These are phyloP conservation scores for Montifringilla adamsi DNA, from an alignment of 2,113 vertebrate species.

Conservation along the genomic window DNA sequence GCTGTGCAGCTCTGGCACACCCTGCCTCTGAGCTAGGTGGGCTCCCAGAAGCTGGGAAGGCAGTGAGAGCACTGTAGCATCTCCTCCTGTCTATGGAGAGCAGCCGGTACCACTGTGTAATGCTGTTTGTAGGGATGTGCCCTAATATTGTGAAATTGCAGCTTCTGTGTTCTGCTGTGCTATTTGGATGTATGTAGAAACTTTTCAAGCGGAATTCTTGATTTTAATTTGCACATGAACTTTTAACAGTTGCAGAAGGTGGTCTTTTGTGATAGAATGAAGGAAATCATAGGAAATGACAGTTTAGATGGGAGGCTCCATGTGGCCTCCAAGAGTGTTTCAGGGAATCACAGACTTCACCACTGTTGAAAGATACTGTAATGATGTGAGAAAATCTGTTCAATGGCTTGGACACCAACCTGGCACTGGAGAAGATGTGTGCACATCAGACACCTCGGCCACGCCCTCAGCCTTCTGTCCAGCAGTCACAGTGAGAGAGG, in stretches of 20 bases:
- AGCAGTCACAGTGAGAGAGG: neutral
- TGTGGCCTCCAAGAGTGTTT: neutral
- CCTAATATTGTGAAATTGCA: neutral
- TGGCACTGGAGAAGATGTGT: neutral
- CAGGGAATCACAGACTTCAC: neutral
- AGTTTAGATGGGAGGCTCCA: neutral
- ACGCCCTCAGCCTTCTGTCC: neutral
- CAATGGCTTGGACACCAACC: neutral
- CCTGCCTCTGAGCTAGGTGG: neutral
- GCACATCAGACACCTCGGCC: neutral
- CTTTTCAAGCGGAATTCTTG: neutral
- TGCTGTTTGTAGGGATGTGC: neutral
- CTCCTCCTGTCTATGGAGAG: neutral
- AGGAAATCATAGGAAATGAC: neutral
- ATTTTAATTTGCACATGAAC: neutral
- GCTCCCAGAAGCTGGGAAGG: neutral
- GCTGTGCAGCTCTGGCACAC: neutral
- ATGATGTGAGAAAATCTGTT: neutral
- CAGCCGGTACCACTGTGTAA: fast-evolving
- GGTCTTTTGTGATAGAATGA: neutral
- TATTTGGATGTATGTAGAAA: neutral
- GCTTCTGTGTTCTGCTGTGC: fast-evolving
- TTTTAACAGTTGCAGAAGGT: neutral
- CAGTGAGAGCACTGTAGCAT: neutral
- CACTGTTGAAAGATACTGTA: neutral